A percentile compares a stretch with the other conserved stretches of the same genome.
Conservation (phyloP, 2,888 invertebrate species). For the Acanthosoma haemorrhoidale region DNA sequence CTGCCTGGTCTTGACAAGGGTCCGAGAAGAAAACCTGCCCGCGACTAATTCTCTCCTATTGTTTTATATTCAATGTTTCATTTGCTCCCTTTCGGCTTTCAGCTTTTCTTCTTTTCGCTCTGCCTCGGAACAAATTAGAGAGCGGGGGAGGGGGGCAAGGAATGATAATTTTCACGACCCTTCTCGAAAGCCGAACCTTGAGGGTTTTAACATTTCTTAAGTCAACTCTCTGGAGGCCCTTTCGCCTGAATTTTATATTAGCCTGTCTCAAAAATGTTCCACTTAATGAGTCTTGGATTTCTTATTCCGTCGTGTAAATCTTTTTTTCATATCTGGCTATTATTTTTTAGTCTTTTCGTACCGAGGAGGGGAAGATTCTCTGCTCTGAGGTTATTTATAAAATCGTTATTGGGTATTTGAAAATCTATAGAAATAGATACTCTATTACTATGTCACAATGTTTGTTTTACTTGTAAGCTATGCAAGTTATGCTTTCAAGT, state of each 20-base stretch:
- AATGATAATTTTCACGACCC: slow-evolving; percentile 24
- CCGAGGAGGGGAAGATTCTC: too few species aligned
- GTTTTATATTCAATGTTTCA: slow-evolving; percentile 29
- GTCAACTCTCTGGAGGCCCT: slow-evolving; percentile 23
- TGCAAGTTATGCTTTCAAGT: too few species aligned
- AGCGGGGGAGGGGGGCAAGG: neutral
- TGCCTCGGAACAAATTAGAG: slow-evolving; percentile 19
- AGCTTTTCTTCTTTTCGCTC: slow-evolving; percentile 4
- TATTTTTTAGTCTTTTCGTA: neutral
- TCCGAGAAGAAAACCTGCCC: slow-evolving; percentile 14
- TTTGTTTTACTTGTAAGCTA: too few species aligned
- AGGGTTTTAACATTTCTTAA: slow-evolving; percentile 30
- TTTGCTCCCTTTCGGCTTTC: neutral
- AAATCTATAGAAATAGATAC: too few species aligned
- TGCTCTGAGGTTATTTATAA: too few species aligned
- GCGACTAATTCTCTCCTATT: slow-evolving; percentile 25
- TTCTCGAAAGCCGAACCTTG: neutral
- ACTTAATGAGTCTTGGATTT: slow-evolving; percentile 22
- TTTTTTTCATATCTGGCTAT: neutral
- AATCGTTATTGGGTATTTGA: too few species aligned
- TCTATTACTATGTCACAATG: too few species aligned
- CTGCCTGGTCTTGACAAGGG: slow-evolving; percentile 5
- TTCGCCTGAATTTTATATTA: slow-evolving; percentile 28
- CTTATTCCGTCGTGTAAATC: slow-evolving; percentile 13
- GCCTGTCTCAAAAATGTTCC: slow-evolving; percentile 19